Evolutionary conservation across 2,113 vertebrate genomes (phyloP), one percentile per base, ranked within the genome.

Genomic region (Oxyura jamaicensis): DNA sequence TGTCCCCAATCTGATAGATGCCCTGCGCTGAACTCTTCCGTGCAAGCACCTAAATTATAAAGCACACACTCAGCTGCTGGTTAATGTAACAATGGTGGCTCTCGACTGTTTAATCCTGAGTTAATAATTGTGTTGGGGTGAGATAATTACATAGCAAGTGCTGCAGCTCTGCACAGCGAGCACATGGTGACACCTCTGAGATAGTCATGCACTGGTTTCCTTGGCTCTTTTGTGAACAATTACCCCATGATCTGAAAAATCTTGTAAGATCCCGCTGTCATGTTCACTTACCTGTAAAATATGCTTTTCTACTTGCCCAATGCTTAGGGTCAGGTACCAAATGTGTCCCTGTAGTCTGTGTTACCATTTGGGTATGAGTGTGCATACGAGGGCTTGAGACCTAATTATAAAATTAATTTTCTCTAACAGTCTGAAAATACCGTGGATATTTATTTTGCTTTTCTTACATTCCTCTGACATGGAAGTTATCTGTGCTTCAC

Each of bases 91-190:
- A 6, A 36, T 42, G 55, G 55, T 53, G 56, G 20, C 60, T 86
- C 65, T 94, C 29, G 4, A 2, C 46, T 90, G 66, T 75, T 90
- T 94, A 91, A 93, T 95, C 90, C 52, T 56, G 71, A 35, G 1
- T 93, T 91, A 93, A 83, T 91, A 86, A 91, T 86, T 91, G 79
- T 72, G 59, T 42, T 67, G 56, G 50, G 90, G 75, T 3, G 16
- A 87, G 67, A 80, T 76, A 93, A 95, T 91, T 53, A 26, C 55
- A 76, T 0, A 41, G 36, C 46, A 79, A 91, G 50, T 26, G 62
- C 58, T 77, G 76, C 66, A 36, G 29, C 62, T 71, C 50, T 7
- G 8, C 71, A 77, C 17, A 83, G 46, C 0, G 2, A 91, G 41
- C 56, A 50, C 41, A 39, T 2, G 2, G 36, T 4, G 3, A 67